Evolutionary conservation across 2,113 vertebrate genomes (phyloP).

Genomic region (Caranx melampygus): DNA sequence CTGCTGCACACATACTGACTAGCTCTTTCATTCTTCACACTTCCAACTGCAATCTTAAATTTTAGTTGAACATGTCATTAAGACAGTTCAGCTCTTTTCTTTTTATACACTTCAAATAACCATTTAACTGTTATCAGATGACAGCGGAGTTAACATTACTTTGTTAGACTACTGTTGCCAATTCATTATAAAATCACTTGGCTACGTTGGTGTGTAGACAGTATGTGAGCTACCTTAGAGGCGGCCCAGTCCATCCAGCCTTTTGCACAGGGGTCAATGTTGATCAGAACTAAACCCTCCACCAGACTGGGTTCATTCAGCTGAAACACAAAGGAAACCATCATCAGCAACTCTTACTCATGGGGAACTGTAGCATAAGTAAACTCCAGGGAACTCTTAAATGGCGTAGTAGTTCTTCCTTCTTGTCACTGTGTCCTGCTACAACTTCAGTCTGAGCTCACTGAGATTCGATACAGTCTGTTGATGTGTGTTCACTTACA

Average conservation of each 20-base stretch:
- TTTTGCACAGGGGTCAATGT: conserved; percentile 95
- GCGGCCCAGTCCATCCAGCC: conserved; percentile 98
- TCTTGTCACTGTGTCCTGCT: not conserved
- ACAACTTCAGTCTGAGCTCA: not conserved
- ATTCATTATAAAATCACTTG: not conserved
- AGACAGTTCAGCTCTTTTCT: not conserved
- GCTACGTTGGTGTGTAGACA: not conserved
- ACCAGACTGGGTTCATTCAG: conserved; percentile 91
- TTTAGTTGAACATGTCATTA: no score
- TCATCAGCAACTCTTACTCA: not conserved
- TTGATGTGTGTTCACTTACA: conserved; percentile 82
- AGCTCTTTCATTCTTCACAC: no score
- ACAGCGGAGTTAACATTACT: not conserved
- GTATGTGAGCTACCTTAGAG: conserved; percentile 86
- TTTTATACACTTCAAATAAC: not conserved
- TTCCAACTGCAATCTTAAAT: no score
- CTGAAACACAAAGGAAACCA: conserved; percentile 75
- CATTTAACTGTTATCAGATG: not conserved
- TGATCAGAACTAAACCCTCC: conserved; percentile 95
- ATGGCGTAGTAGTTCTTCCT: not conserved
- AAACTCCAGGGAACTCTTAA: not conserved
- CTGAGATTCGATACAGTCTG: not conserved
- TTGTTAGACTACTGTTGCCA: not conserved
- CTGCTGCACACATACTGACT: no score
- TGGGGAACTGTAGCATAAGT: not conserved